Percentiles rank a stretch among this genome's conserved stretches.
These are phyloP conservation scores for Trichomalopsis sarcophagae DNA, from an alignment of 1,140 invertebrate species.

Conservation along the genomic window DNA sequence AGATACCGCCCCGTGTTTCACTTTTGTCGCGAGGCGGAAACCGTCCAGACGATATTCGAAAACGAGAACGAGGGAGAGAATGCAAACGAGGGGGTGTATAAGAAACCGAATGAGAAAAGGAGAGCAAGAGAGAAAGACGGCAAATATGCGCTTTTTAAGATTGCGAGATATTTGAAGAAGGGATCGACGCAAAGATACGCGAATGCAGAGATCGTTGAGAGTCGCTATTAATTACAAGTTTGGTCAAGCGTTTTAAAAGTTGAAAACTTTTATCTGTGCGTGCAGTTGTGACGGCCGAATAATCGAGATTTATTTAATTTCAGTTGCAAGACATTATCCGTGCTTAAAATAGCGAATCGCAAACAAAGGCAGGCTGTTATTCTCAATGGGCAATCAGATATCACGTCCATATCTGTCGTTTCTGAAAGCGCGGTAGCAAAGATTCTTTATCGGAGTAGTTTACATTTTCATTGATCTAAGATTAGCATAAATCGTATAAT, in stretches of 20 bases:
- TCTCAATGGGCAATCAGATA: neutral
- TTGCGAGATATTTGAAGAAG: neutral
- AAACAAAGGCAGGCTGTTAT: too few species aligned
- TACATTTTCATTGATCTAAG: neutral
- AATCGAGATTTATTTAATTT: too few species aligned
- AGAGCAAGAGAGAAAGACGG: neutral
- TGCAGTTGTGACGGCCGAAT: too few species aligned
- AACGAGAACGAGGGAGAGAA: conserved; percentile 44
- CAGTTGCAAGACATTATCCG: too few species aligned
- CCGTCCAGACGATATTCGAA: conserved; percentile 65
- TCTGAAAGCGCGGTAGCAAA: neutral
- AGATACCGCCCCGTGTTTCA: conserved; percentile 56
- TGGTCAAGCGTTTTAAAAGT: neutral
- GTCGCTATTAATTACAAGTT: too few species aligned
- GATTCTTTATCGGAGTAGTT: neutral
- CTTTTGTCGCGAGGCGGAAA: conserved; percentile 66
- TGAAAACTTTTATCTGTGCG: neutral
- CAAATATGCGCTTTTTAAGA: neutral
- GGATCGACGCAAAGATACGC: neutral
- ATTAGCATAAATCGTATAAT: neutral
- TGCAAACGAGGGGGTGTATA: conserved; percentile 3
- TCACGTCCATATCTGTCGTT: neutral
- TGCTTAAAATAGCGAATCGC: too few species aligned
- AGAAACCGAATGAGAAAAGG: neutral
- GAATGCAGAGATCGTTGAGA: too few species aligned